Conservation (phyloP, 1,140 invertebrate genomes). For the Musca vetustissima region DNA sequence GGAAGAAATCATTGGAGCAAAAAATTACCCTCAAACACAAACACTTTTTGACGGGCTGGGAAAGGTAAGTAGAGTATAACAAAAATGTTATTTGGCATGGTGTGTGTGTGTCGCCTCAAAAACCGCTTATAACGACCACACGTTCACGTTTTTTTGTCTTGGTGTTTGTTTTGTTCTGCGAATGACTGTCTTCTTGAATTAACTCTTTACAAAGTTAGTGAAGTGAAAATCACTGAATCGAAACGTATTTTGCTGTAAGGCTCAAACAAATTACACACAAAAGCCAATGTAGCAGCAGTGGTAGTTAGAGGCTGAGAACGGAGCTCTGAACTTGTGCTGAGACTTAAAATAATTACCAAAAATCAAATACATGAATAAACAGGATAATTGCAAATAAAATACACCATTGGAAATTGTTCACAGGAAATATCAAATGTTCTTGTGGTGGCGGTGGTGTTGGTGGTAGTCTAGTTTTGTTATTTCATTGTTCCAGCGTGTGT, state of each 20-base stretch:
- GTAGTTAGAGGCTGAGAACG: no score
- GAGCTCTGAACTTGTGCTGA: not conserved
- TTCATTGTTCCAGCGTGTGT: not conserved
- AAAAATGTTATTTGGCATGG: not conserved
- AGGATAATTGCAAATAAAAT: constrained; percentile 22
- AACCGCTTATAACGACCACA: constrained; percentile 17
- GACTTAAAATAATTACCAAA: constrained; percentile 24
- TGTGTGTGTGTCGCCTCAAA: not conserved
- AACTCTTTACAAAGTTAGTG: constrained; percentile 20
- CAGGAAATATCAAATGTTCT: no score
- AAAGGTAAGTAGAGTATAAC: not conserved
- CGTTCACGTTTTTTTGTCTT: not conserved
- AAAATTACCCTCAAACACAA: constrained; percentile 7
- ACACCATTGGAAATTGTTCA: not conserved
- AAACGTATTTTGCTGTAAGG: no score
- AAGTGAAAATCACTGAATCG: constrained; percentile 12
- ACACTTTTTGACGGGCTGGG: not conserved
- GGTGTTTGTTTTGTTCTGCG: no score
- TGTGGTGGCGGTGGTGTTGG: not conserved
- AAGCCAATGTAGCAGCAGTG: no score
- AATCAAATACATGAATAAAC: constrained; percentile 14
- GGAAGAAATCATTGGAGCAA: constrained; percentile 4
- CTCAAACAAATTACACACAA: no score
- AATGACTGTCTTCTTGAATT: constrained; percentile 5
- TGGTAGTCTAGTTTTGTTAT: not conserved